Evolutionary conservation across 2,113 vertebrate species (phyloP), one percentile per base, ranked within the genome.

Genomic region (Crotalus horridus): DNA sequence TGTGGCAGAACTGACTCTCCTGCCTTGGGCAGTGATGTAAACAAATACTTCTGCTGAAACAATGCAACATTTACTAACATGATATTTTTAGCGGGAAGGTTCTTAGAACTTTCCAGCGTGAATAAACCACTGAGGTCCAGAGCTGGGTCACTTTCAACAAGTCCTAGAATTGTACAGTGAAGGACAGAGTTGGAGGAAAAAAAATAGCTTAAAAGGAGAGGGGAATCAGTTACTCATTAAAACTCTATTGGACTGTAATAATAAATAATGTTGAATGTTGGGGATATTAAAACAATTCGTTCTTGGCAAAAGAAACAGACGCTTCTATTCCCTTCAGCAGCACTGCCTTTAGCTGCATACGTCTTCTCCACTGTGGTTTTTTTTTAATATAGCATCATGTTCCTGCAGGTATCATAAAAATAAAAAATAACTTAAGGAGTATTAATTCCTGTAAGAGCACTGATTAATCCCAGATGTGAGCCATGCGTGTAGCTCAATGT

Each of bases 211-310:
- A 95, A 95, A 93, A 81, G 93, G 93, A 55, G 0, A 26, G 95
- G 95, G 95, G 97, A 96, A 94, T 87, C 95, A 86, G 96, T 97
- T 97, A 93, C 95, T 97, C 96, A 96, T 95, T 95, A 96, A 97
- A 98, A 96, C 97, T 59, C 91, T 6, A 2, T 97, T 96, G 53
- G 53, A 96, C 97, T 97, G 97, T 96, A 97, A 97, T 97, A 97
- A 98, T 98, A 98, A 98, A 98, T 98, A 98, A 97, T 97, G 96
- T 97, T 96, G 97, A 98, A 98, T 97, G 97, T 94, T 96, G 96
- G 96, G 88, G 97, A 98, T 98, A 98, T 98, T 98, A 98, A 98
- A 98, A 97, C 98, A 98, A 98, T 98, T 98, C 93, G 95, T 98
- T 96, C 97, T 98, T 97, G 92, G 97, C 97, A 97, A 97, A 94